phyloP scores from a whole-genome alignment of 2,113 vertebrate species.

The Perca schrenkii region DNA sequence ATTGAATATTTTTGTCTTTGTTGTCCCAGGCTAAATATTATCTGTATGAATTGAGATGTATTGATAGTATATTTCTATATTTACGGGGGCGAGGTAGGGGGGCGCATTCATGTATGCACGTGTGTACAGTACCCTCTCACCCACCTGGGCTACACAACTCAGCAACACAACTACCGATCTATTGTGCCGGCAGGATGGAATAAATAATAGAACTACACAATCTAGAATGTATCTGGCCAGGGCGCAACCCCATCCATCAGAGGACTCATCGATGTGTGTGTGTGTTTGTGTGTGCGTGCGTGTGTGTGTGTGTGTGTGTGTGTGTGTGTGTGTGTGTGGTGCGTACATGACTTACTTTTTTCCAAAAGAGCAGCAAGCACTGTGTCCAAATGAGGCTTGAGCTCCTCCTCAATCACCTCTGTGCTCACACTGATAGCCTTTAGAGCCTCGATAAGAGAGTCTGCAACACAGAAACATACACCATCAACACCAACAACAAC shows the following conservation, averaged over 20 bases:
- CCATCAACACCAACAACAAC: not conserved
- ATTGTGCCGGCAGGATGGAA: too few relatives aligned
- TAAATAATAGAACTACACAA: not conserved
- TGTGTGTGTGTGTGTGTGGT: not conserved
- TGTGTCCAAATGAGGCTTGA: conserved; percentile 80
- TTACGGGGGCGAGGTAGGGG: not conserved
- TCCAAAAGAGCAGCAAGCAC: conserved; percentile 79
- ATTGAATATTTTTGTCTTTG: not conserved
- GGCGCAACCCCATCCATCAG: not conserved
- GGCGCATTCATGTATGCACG: not conserved
- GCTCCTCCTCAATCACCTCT: conserved; percentile 82
- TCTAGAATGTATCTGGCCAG: not conserved
- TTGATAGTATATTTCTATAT: too few relatives aligned
- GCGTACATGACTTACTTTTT: conserved; percentile 77
- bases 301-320: not conserved
- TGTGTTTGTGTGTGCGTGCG: not conserved
- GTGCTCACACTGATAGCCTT: conserved; percentile 83
- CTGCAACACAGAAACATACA: conserved; percentile 68
- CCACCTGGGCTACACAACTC: not conserved
- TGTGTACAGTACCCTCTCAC: not conserved
- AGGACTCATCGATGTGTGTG: not conserved
- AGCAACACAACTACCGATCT: too few relatives aligned
- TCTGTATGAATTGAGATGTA: not conserved
- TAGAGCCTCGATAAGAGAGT: conserved; percentile 77
- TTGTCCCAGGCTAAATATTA: not conserved